Conservation (phyloP, 2,888 invertebrate genomes). For the Aleiodes testaceus region DNA sequence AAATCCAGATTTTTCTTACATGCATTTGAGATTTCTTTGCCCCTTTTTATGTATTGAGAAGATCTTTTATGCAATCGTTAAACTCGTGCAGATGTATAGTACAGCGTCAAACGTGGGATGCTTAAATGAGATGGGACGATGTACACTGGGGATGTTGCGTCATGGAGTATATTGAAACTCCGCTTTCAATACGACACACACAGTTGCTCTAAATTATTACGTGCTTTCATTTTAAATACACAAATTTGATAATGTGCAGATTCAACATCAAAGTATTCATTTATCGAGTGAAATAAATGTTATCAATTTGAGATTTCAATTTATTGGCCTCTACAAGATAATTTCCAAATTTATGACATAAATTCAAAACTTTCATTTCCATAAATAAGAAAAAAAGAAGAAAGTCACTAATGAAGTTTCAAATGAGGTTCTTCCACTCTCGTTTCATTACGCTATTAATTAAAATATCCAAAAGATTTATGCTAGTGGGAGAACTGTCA, state of each 20-base stretch:
- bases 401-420: too few relatives aligned
- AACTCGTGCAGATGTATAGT: slow-evolving; percentile 65
- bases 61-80: slow-evolving; percentile 64
- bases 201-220: slow-evolving; percentile 27
- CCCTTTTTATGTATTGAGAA: slow-evolving; percentile 27
- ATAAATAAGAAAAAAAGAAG: too few relatives aligned
- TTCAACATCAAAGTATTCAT: not conserved
- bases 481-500: slow-evolving; percentile 9
- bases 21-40: slow-evolving; percentile 33
- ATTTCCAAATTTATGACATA: too few relatives aligned
- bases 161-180: slow-evolving; percentile 43
- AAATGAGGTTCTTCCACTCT: not conserved
- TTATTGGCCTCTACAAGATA: too few relatives aligned
- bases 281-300: not conserved
- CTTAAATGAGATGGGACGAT: slow-evolving; percentile 48
- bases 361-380: too few relatives aligned
- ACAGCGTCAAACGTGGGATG: slow-evolving; percentile 65
- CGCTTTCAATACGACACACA: slow-evolving; percentile 39
- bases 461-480: slow-evolving; percentile 10
- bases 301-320: too few relatives aligned
- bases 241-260: slow-evolving; percentile 22
- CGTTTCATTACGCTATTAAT: slow-evolving; percentile 5
- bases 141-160: slow-evolving; percentile 35
- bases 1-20: slow-evolving; percentile 30
- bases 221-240: slow-evolving; percentile 14